Conservation (phyloP, 2,888 invertebrate species). For the Cepaea hortensis region DNA sequence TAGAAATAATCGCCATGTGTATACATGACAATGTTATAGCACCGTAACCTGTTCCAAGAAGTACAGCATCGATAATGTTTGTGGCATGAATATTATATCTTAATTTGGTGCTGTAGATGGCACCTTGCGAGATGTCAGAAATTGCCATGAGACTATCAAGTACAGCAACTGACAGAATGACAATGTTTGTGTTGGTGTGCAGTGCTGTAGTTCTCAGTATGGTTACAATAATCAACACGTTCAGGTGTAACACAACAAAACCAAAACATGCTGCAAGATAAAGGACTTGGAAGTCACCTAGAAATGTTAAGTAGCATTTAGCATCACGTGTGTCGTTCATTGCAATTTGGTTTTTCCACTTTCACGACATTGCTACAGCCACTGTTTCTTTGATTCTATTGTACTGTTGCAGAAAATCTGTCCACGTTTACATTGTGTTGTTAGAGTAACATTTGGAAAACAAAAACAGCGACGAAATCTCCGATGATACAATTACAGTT, state of each 20-base stretch:
- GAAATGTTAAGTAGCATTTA: neutral
- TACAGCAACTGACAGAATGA: neutral
- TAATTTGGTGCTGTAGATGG: neutral
- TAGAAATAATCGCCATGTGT: conserved; percentile 12
- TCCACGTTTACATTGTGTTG: too few species aligned
- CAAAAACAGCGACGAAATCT: too few species aligned
- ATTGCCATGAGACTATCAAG: neutral
- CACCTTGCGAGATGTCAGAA: neutral
- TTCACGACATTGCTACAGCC: too few species aligned
- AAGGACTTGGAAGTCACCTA: neutral
- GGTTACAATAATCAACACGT: neutral
- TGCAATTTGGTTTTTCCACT: too few species aligned
- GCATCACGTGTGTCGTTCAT: neutral
- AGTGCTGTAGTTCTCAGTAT: conserved; percentile 3
- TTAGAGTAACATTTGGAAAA: too few species aligned
- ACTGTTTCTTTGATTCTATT: too few species aligned
- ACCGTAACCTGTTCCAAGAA: neutral
- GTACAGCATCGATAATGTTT: neutral
- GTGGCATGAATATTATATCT: neutral
- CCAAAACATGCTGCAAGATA: neutral
- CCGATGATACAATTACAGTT: too few species aligned
- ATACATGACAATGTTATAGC: neutral
- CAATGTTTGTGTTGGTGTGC: conserved; percentile 9
- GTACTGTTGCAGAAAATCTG: too few species aligned
- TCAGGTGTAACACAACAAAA: neutral